Conservation (phyloP, 2,888 invertebrate genomes). For the Amiota mariae region DNA sequence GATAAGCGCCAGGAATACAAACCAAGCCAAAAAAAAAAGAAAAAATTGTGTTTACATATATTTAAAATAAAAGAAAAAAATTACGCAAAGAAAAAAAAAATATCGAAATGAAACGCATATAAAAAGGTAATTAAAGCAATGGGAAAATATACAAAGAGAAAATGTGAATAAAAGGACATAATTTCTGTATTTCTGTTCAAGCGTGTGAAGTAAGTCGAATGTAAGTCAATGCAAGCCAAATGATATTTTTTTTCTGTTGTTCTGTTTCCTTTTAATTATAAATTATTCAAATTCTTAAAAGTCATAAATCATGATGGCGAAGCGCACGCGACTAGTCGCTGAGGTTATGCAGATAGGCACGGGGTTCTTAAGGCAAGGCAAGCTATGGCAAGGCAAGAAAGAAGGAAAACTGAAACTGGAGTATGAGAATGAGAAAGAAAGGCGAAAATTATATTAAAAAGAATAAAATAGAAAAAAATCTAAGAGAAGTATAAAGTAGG, state of each 20-base stretch:
- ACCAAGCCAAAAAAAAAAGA: neutral
- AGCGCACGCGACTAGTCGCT: conserved; percentile 53
- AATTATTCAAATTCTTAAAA: conserved; percentile 67
- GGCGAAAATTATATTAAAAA: conserved; percentile 25
- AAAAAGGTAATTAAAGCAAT: conserved; percentile 58
- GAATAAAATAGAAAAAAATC: conserved; percentile 43
- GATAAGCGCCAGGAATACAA: conserved; percentile 41
- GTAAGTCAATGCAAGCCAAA: conserved; percentile 64
- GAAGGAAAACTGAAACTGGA: conserved; percentile 29
- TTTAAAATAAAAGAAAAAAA: conserved; percentile 52
- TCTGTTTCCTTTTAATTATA: conserved; percentile 59
- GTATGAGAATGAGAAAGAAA: conserved; percentile 2
- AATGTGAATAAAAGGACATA: conserved; percentile 34
- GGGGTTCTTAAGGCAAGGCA: neutral
- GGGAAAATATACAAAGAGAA: conserved; percentile 40
- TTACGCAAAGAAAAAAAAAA: conserved; percentile 41
- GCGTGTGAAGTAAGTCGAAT: conserved; percentile 40
- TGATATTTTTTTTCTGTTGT: conserved; percentile 34
- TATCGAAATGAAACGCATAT: conserved; percentile 27
- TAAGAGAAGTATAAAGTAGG: conserved; percentile 2
- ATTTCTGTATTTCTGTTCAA: conserved; percentile 36
- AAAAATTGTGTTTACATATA: conserved; percentile 48
- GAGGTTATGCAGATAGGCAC: conserved; percentile 45
- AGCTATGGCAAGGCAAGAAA: neutral
- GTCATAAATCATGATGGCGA: conserved; percentile 63